A percentile compares a stretch with the other conserved stretches of the same genome.
Conservation (phyloP, 2,113 vertebrate genomes). For the Rhinolophus sinicus region DNA sequence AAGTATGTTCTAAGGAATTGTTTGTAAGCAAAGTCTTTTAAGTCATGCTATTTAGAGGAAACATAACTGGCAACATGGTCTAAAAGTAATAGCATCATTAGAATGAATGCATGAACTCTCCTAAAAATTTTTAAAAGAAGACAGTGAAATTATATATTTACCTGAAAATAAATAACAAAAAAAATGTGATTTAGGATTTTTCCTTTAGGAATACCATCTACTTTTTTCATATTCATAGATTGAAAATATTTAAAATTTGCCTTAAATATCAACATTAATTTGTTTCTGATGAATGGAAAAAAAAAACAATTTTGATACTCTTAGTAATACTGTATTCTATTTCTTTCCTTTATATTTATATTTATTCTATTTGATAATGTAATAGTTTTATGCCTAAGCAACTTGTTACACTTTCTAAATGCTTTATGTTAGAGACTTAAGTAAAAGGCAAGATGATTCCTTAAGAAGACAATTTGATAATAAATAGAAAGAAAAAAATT, state of each 20-base stretch:
- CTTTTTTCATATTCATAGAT: slow-evolving; percentile 7
- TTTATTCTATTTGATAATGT: background rate
- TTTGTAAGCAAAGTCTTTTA: slow-evolving; percentile 12
- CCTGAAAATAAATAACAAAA: slow-evolving; percentile 25
- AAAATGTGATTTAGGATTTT: background rate
- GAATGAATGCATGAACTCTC: background rate
- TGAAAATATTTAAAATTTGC: background rate
- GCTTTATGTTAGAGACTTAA: slow-evolving; percentile 45
- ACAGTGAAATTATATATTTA: background rate
- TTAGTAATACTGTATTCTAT: background rate
- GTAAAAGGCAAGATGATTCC: slow-evolving; percentile 52
- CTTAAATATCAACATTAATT: background rate
- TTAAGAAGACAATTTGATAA: slow-evolving; percentile 47
- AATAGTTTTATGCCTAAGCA: slow-evolving; percentile 56
- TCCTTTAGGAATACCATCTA: slow-evolving; percentile 7
- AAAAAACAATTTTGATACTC: background rate
- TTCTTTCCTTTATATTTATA: background rate
- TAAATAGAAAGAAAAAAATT: slow-evolving; percentile 31
- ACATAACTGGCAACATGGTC: background rate
- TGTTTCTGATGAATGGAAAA: slow-evolving; percentile 25
- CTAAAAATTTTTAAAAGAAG: background rate
- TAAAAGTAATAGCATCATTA: background rate
- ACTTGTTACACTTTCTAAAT: slow-evolving; percentile 44
- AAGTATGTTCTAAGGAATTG: background rate
- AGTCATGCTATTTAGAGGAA: background rate